These are phyloP conservation scores for Lipotes vexillifer DNA, from an alignment of 2,113 vertebrate species.

Conservation along the genomic window DNA sequence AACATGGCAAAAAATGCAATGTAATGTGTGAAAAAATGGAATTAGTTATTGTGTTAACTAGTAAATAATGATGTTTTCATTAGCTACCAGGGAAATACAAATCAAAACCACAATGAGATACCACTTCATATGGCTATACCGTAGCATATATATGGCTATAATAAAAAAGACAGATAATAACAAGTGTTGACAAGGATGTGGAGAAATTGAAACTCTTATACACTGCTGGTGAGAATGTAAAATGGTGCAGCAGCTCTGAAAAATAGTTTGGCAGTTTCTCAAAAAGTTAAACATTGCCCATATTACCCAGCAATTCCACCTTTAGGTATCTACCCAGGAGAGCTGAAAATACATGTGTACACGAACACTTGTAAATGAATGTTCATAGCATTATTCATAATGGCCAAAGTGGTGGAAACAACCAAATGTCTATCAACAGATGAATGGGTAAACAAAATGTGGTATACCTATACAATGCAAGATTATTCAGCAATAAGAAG, in stretches of 20 bases:
- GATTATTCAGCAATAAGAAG: background rate
- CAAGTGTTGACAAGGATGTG: background rate
- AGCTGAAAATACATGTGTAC: background rate
- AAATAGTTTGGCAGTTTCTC: background rate
- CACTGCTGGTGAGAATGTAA: background rate
- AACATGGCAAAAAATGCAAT: background rate
- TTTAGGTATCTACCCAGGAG: background rate
- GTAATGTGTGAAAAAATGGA: background rate
- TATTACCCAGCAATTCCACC: background rate
- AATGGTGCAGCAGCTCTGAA: background rate
- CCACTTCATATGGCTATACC: background rate
- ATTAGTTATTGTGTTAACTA: background rate
- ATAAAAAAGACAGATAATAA: background rate
- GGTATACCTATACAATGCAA: background rate
- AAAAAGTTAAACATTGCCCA: background rate
- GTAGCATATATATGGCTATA: background rate
- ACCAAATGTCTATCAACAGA: background rate
- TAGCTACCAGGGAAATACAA: background rate
- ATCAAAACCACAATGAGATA: background rate
- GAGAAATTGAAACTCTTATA: background rate
- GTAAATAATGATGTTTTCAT: background rate
- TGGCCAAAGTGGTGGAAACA: background rate
- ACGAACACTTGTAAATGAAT: background rate
- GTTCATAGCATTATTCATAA: background rate
- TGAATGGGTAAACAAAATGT: background rate